Base-by-base conservation (phyloP, 2,888 invertebrate genomes). In the Tholera decimalis region DNA sequence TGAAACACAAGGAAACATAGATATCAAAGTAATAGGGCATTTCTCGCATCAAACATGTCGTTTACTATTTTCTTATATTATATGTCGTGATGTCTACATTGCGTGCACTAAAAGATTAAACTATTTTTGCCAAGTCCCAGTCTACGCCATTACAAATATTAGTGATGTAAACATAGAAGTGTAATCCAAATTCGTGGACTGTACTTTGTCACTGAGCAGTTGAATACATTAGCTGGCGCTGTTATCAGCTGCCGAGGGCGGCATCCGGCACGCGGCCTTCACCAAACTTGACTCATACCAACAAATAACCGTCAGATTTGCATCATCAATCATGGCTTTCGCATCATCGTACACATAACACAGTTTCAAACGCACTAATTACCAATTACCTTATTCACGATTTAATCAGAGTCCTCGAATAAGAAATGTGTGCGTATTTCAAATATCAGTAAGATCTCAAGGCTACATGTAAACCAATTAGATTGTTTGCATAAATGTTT, bases 261-360 rank as follows among this genome's bases (percentile, higher is more conserved):
- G 87, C 83, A 88, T 91, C 90, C 91, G 90, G 87, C 85, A 73
- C 68, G 73, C 83, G 91, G 82, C 92, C 91, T 92, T 91, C 90
- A 82, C 73, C 64, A 70, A 82, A 83, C 80, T 83, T 85, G 91
- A 92, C 87, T 93, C 92, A 91, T 85, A 84, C 84, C 76, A 84
- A 79, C 80, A 71, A 83, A 80, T 80, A 70, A 51, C 73, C 82
- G 85, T 85, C 87, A 86, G 85, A 85, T 86, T 89, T 87, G 84
- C 87, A 86, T 88, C 85, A 87, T 87, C 86, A 88, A 88, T 87
- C 86, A 85, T 83, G 73, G 76, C 76, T 68, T 78, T 80, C 62
- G 51, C 56, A 72, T 74, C 77, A 74, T 65, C 61, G 75, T 77
- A 74, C 70, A 80, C 76, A 78, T 65, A 76, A 78, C 73, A 67